Evolutionary conservation across 2,797 vertebrate genomes (phyloP), one percentile per base, ranked within the genome.

Genomic region (Tauraco hartlaubi): DNA sequence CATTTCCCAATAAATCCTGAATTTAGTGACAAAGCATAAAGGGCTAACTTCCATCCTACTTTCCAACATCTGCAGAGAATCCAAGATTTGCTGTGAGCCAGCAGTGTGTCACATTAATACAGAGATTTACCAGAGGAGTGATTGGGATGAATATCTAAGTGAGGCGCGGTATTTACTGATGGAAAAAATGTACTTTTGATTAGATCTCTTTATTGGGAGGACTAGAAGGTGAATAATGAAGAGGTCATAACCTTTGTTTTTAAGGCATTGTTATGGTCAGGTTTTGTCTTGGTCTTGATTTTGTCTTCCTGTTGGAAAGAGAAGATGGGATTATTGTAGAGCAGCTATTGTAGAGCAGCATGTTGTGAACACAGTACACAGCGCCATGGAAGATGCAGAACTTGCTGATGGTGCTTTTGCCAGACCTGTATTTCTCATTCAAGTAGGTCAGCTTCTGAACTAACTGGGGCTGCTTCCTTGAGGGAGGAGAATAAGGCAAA

Each of bases 1-100:
- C 41, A 78, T 90, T 96, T 96, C 63, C 66, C 81, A 80, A 74
- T 46, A 89, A 92, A 80, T 84, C 55, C 72, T 73, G 56, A 48
- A 77, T 82, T 48, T 61, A 82, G 31, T 85, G 73, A 68, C 73
- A 74, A 95, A 96, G 83, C 14, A 26, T 83, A 81, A 85, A 58
- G n/a, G 37, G 22, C 33, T 82, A 64, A 69, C 39, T 76, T 62
- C 19, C 2, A 0, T 69, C 61, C 19, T 67, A 55, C 48, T 91
- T 96, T 90, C 19, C 20, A 76, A 20, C 15, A 63, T 62, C 66
- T 74, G 66, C 37, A 72, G 76, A 72, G 35, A 75, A 88, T 59
- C 72, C 33, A 44, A 19, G 41, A 67, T 71, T 81, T 84, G 22
- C 31, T 69, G 11, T 59, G 49, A 85, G 31, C 55, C 35, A 63